Percentiles rank a stretch among this genome's conserved stretches.
phyloP scores from a whole-genome alignment of 2,113 vertebrate genomes.

The Hiodon alosoides region DNA sequence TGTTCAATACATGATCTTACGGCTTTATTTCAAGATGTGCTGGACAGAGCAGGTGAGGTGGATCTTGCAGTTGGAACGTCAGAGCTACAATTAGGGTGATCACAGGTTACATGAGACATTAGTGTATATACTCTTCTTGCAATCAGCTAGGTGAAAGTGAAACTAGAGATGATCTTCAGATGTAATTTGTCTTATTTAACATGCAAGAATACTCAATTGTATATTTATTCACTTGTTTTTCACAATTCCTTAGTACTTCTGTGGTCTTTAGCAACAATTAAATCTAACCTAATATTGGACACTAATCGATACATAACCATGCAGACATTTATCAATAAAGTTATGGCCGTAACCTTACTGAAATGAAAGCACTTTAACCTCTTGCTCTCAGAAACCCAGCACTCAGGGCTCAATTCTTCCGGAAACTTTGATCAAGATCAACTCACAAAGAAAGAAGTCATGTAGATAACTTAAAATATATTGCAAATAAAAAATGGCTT shows the following conservation, averaged over 20 bases:
- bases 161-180: constrained; percentile 37
- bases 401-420: constrained; percentile 25
- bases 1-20: constrained; percentile 41
- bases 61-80: constrained; percentile 7
- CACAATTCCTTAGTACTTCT: constrained; percentile 27
- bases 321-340: constrained; percentile 42
- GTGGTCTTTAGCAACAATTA: constrained; percentile 30
- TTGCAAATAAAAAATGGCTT: background rate
- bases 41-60: constrained; percentile 32
- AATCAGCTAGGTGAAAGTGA: constrained; percentile 34
- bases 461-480: constrained; percentile 12
- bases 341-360: constrained; percentile 36
- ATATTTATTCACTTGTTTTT: constrained; percentile 34
- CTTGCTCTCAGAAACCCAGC: constrained; percentile 28
- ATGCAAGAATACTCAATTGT: constrained; percentile 50
- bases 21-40: constrained; percentile 55
- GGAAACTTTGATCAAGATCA: background rate
- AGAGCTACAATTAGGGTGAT: constrained; percentile 39
- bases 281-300: constrained; percentile 36
- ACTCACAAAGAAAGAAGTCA: background rate
- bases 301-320: constrained; percentile 33
- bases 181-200: constrained; percentile 44
- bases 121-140: constrained; percentile 27
- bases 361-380: constrained; percentile 34
- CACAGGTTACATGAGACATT: constrained; percentile 37